phyloP scores from a whole-genome alignment of 2,113 vertebrate genomes.

The Catharus bicknelli region DNA sequence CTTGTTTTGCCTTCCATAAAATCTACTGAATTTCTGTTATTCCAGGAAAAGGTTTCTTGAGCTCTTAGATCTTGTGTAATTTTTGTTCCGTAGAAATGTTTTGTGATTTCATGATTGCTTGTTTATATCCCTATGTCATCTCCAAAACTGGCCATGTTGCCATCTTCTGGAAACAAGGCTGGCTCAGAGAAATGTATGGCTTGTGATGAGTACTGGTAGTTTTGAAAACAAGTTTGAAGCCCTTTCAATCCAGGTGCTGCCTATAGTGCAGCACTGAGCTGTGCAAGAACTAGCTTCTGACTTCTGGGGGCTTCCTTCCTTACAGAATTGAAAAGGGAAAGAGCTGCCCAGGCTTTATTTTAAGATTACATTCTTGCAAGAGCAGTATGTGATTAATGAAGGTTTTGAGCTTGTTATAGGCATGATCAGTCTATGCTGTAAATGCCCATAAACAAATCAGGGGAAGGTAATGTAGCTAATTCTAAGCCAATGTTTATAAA shows the following conservation, averaged over 20 bases:
- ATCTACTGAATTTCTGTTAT: not conserved
- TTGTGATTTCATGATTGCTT: not conserved
- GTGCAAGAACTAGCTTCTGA: not conserved
- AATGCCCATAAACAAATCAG: conserved; percentile 35
- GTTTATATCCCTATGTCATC: not conserved
- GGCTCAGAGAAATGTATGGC: not conserved
- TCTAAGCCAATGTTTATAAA: conserved; percentile 48
- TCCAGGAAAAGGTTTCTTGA: not conserved
- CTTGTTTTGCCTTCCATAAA: not conserved
- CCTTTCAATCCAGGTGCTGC: not conserved
- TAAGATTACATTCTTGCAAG: conserved; percentile 5
- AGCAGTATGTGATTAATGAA: conserved; percentile 8
- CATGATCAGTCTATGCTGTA: not conserved
- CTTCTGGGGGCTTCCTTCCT: not conserved
- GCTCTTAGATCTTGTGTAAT: not conserved
- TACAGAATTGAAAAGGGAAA: not conserved
- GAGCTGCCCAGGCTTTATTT: not conserved
- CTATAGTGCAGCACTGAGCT: not conserved
- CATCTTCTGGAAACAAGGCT: not conserved
- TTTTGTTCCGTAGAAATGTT: not conserved
- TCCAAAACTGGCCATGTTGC: not conserved
- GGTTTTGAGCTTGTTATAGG: not conserved
- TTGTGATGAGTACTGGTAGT: not conserved
- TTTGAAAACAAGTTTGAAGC: not conserved
- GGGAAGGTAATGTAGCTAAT: conserved; percentile 35